Evolutionary conservation across 2,113 vertebrate genomes (phyloP), one percentile per base, ranked within the genome.

Genomic region (Fulica atra): DNA sequence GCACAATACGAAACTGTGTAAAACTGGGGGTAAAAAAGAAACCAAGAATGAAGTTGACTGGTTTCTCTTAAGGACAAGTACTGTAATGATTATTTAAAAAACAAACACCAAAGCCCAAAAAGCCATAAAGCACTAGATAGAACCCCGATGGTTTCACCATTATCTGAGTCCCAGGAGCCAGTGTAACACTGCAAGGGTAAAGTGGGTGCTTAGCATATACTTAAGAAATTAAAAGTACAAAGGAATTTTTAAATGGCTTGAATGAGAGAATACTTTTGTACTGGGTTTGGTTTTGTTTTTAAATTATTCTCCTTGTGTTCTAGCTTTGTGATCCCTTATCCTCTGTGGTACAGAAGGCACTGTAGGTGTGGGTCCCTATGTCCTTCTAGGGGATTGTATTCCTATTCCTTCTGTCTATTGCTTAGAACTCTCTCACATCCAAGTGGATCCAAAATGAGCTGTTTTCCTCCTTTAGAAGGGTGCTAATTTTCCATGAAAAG

Each of bases 1-100:
- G 97, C 81, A 98, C 70, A 57, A 98, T 98, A 38, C 97, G 98
- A 54, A 98, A 98, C 69, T 98, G 98, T 16, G 98, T 89, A 86
- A 98, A 98, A 91, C 98, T 98, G 95, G 79, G 48, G 89, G 64
- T 48, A 35, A 77, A 93, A 91, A 93, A n/a, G 93, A 1, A 88
- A 1, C 88, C 26, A 25, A 42, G 26, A 44, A 17, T 42, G 50
- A 90, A 23, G 33, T 26, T 65, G 40, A 33, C 19, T 42, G 38
- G 20, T 31, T 54, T 60, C 60, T 60, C 26, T 46, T 38, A 16
- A 50, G 56, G 24, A 42, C 21, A 31, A 33, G 5, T 36, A 20
- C 6, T 57, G 31, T 48, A 59, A 79, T 23, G 26, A 70, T 23
- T 71, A 31, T 33, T 60, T 13, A 5, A 42, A 38, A 23, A 33